These are phyloP conservation scores for Omphaloscelis lunosa DNA, from an alignment of 2,888 invertebrate genomes.

Conservation along the genomic window DNA sequence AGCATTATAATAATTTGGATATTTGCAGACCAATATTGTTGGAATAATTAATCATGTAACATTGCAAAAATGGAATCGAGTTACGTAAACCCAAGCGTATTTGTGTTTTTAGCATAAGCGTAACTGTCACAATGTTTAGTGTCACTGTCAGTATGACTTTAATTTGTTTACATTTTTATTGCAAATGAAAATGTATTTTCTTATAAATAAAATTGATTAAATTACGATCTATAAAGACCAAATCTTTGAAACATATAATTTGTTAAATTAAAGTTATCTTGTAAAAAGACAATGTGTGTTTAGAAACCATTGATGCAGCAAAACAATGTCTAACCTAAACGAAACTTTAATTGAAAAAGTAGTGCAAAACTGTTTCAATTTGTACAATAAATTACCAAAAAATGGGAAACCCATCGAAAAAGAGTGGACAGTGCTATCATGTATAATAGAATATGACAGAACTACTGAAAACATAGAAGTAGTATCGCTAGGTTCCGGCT, in stretches of 20 bases:
- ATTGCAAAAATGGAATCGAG: background rate
- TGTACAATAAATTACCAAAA: constrained; percentile 92
- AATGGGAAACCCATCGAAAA: constrained; percentile 94
- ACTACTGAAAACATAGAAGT: constrained; percentile 86
- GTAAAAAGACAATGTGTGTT: background rate
- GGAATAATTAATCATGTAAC: background rate
- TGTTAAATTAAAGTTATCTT: background rate
- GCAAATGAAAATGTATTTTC: background rate
- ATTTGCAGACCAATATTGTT: background rate
- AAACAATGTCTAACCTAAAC: constrained; percentile 72
- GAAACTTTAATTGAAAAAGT: constrained; percentile 85
- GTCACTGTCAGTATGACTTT: constrained; percentile 12
- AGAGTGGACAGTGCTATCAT: constrained; percentile 97
- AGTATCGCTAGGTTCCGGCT: constrained; percentile 96
- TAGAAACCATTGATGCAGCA: background rate
- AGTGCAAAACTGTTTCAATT: constrained; percentile 90
- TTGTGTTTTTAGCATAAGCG: background rate
- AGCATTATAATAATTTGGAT: background rate
- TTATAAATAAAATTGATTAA: background rate
- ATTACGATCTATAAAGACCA: background rate
- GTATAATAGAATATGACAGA: constrained; percentile 91
- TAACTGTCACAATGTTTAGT: background rate
- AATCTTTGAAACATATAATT: background rate
- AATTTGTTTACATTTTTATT: constrained; percentile 32
- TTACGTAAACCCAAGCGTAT: constrained; percentile 1